Conservation (phyloP, 2,113 vertebrate species). For the Neodontobutis hainanensis region DNA sequence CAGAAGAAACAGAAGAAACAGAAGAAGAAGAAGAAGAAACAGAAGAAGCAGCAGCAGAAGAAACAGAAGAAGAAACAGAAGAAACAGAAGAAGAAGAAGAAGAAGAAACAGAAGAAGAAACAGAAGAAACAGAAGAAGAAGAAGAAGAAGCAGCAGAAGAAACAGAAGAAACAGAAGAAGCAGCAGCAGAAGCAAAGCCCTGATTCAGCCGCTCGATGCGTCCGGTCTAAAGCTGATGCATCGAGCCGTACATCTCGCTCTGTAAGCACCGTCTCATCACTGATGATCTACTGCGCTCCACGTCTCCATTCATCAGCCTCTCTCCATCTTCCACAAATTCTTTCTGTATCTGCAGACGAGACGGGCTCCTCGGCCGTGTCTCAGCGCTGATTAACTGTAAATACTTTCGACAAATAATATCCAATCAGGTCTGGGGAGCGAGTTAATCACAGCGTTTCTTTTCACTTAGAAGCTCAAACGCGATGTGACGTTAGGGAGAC, state of each 20-base stretch:
- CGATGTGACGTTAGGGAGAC: too few relatives aligned
- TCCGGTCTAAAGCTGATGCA: constrained; percentile 40
- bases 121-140: too few relatives aligned
- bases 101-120: too few relatives aligned
- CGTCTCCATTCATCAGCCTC: constrained; percentile 10
- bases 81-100: too few relatives aligned
- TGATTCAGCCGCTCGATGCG: constrained; percentile 48
- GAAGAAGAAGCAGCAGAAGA: too few relatives aligned
- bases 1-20: background rate
- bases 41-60: too few relatives aligned
- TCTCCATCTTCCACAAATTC: too few relatives aligned
- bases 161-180: too few relatives aligned
- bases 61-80: too few relatives aligned
- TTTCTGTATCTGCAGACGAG: too few relatives aligned
- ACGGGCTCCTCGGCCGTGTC: constrained; percentile 6
- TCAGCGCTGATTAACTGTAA: constrained; percentile 12
- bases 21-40: constrained; percentile 19
- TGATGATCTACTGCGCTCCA: constrained; percentile 19
- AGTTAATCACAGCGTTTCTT: background rate
- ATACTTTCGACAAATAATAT: background rate
- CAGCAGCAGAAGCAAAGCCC: constrained; percentile 24
- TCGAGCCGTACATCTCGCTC: constrained; percentile 28
- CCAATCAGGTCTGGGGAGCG: background rate
- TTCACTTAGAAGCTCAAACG: background rate
- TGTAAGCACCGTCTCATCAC: constrained; percentile 46